Percentiles rank a stretch among this genome's conserved stretches.
phyloP scores from a whole-genome alignment of 2,888 invertebrate genomes.

The Pollenia angustigena region DNA sequence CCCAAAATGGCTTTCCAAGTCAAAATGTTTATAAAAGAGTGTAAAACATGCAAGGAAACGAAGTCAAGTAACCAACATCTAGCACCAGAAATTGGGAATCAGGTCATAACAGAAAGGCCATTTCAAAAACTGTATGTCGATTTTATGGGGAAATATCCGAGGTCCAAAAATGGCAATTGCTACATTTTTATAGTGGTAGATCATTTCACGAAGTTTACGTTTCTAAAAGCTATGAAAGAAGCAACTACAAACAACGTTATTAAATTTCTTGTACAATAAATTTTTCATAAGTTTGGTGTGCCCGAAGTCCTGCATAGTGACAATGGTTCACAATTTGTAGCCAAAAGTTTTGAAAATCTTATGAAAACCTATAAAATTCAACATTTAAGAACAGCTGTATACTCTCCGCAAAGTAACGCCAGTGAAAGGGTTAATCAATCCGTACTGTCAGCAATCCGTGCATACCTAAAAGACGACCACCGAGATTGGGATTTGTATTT shows the following conservation, averaged over 20 bases:
- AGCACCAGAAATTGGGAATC: background rate
- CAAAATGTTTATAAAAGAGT: constrained; percentile 18
- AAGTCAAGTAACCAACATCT: constrained; percentile 6
- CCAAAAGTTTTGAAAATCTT: background rate
- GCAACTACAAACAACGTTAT: background rate
- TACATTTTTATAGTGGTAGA: constrained; percentile 47
- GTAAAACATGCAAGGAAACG: constrained; percentile 44
- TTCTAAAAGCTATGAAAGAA: background rate
- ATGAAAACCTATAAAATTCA: background rate
- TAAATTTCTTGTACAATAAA: background rate
- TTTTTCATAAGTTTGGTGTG: background rate
- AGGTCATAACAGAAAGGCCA: too few species aligned
- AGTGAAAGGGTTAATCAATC: background rate
- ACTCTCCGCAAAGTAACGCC: background rate
- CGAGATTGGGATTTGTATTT: constrained; percentile 1
- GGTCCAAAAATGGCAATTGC: constrained; percentile 55
- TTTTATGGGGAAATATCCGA: constrained; percentile 68
- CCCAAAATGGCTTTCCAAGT: constrained; percentile 46
- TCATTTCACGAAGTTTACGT: background rate
- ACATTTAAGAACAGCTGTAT: background rate
- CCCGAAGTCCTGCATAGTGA: background rate
- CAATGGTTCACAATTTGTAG: background rate
- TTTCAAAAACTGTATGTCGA: constrained; percentile 63
- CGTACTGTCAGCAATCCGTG: background rate
- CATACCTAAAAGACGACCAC: constrained; percentile 46